These are phyloP conservation scores for Triplophysa yarkandensis DNA, from an alignment of 2,797 vertebrate species.

Conservation along the genomic window DNA sequence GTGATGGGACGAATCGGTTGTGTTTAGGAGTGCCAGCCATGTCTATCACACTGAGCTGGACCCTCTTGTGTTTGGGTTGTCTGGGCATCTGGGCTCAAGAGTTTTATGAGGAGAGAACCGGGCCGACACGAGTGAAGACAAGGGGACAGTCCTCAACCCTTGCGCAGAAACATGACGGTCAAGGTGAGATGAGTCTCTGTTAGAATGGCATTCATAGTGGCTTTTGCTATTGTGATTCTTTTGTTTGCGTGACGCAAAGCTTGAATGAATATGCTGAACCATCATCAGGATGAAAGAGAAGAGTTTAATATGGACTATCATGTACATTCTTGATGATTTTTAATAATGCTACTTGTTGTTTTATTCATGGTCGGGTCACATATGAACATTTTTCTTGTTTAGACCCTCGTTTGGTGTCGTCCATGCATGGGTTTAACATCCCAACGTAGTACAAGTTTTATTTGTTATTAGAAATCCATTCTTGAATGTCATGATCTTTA, in stretches of 20 bases:
- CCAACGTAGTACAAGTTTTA: too few species aligned
- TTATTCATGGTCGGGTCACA: too few species aligned
- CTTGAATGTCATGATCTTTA: not conserved
- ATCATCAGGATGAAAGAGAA: too few species aligned
- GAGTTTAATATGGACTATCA: too few species aligned
- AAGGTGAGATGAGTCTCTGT: constrained; percentile 84
- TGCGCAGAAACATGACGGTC: constrained; percentile 75
- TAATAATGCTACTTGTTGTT: too few species aligned
- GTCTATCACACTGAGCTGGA: constrained; percentile 67
- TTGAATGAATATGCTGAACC: too few species aligned
- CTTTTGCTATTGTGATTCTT: not conserved
- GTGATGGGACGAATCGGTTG: not conserved
- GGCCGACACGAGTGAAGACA: constrained; percentile 66
- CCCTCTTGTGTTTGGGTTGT: constrained; percentile 76
- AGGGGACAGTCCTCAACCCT: constrained; percentile 69
- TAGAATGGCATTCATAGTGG: too few species aligned
- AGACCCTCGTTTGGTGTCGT: too few species aligned
- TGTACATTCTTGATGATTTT: too few species aligned
- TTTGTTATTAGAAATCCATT: not conserved
- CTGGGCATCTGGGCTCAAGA: constrained; percentile 76
- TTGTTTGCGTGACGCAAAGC: not conserved
- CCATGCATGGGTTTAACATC: too few species aligned
- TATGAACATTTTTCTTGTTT: too few species aligned
- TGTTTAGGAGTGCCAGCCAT: constrained; percentile 65
- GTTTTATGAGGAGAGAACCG: constrained; percentile 70